Evolutionary conservation across 2,113 vertebrate species (phyloP), one percentile per base, ranked within the genome.

Genomic region (Sterrhoptilus dennistouni): DNA sequence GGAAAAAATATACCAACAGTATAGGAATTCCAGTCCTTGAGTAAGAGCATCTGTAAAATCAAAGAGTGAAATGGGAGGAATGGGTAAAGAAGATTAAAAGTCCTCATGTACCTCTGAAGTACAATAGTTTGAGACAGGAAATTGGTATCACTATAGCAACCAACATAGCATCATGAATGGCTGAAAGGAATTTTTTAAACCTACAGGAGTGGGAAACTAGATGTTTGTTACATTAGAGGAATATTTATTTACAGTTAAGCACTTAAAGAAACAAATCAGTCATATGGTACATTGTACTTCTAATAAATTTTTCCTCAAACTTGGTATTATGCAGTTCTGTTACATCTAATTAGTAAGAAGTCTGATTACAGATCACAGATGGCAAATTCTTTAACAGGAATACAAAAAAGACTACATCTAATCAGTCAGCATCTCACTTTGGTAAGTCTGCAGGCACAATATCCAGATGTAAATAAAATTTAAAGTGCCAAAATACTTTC

Each of bases 121-220:
- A 85, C 78, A 80, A 79, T 54, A 50, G 88, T 71, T 63, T 86
- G 8, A 93, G 68, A 35, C 40, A 86, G 91, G 94, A 96, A 96
- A 95, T 89, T 83, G 78, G 70, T 77, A 47, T 97, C 79, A 31
- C 97, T 91, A 96, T 96, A 96, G 97, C 95, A 98, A 97, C 97
- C 33, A 59, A 72, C 54, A 29, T 0, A 89, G 70, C 7, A 9
- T 17, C 64, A 44, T 23, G 60, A 87, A 92, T 27, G 31, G 90
- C 70, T 83, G 35, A 27, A 33, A 86, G 42, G 9, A 76, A 60
- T 49, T 64, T 75, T 90, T 95, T 57, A 31, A 74, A 59, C 6
- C 45, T n/a, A 45, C 33, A 83, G 40, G 25, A 28, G 29, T 29
- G 60, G 33, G 36, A 83, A 87, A 85, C 35, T 22, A 44, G 8